Evolutionary conservation across 23 tunicate species (phyloP).

Genomic region (Trididemnum nubilum): DNA sequence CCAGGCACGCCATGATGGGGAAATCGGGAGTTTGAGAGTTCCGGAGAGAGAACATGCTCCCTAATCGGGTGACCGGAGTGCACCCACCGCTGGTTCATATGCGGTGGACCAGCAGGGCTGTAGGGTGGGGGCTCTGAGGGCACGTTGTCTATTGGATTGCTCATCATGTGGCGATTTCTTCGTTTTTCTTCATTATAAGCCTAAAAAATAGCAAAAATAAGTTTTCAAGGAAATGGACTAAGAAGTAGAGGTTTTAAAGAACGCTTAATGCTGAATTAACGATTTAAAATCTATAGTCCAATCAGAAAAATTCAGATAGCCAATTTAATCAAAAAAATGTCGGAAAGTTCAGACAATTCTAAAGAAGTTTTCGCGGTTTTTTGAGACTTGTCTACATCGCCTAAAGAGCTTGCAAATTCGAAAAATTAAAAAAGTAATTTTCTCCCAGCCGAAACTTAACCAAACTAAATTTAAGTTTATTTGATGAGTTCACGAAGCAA

Average conservation of each 20-base stretch:
- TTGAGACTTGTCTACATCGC: too few species aligned
- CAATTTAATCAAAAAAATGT: too few species aligned
- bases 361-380: too few species aligned
- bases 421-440: too few species aligned
- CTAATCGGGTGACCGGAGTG: conserved; percentile 51
- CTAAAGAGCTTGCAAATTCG: too few species aligned
- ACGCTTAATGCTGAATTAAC: neutral
- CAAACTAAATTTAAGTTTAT: too few species aligned
- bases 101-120: conserved; percentile 38
- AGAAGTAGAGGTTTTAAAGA: neutral
- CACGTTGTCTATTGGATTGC: conserved; percentile 6
- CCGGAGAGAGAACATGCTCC: conserved; percentile 29
- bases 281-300: too few species aligned
- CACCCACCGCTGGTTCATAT: conserved; percentile 47
- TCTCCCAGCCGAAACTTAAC: too few species aligned
- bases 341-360: too few species aligned
- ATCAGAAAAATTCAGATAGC: too few species aligned
- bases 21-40: conserved; percentile 20
- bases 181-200: conserved; percentile 58
- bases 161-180: neutral
- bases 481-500: too few species aligned
- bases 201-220: conserved; percentile 28
- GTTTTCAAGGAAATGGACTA: too few species aligned
- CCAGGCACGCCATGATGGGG: conserved; percentile 34
- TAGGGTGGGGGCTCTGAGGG: conserved; percentile 55